A percentile compares a stretch with the other conserved stretches of the same genome.
These are phyloP conservation scores for Amphipoea oculea DNA, from an alignment of 2,888 invertebrate genomes.

Conservation along the genomic window DNA sequence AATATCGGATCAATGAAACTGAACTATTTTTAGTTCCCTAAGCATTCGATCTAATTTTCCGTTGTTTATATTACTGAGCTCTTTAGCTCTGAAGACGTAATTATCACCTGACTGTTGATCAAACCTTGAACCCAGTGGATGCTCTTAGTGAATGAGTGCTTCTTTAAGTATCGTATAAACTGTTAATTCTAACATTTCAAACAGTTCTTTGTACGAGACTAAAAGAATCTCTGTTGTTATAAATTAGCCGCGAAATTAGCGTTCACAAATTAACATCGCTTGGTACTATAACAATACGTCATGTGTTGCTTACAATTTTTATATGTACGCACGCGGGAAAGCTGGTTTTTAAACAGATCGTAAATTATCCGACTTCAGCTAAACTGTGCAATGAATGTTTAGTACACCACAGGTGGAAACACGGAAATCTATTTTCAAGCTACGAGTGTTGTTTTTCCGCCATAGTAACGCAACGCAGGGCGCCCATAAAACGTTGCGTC, in stretches of 20 bases:
- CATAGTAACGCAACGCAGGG: slow-evolving; percentile 85
- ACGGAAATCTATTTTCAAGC: slow-evolving; percentile 87
- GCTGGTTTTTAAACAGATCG: slow-evolving; percentile 68
- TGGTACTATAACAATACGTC: slow-evolving; percentile 58
- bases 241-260: slow-evolving; percentile 73
- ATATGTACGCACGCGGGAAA: slow-evolving; percentile 55
- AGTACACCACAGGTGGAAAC: slow-evolving; percentile 79
- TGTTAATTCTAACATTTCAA: slow-evolving; percentile 54
- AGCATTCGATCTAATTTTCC: slow-evolving; percentile 39
- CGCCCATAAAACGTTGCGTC: slow-evolving; percentile 88
- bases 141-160: slow-evolving; percentile 48
- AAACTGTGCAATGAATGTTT: slow-evolving; percentile 77
- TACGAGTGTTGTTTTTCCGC: slow-evolving; percentile 87
- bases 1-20: slow-evolving; percentile 40
- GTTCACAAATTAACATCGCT: slow-evolving; percentile 56
- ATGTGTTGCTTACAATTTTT: slow-evolving; percentile 56
- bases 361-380: slow-evolving; percentile 68
- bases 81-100: slow-evolving; percentile 35
- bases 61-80: slow-evolving; percentile 39
- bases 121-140: slow-evolving; percentile 58
- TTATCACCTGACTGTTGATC: slow-evolving; percentile 48
- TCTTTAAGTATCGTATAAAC: slow-evolving; percentile 33
- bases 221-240: slow-evolving; percentile 68
- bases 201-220: slow-evolving; percentile 68
- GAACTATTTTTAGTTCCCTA: slow-evolving; percentile 36